Percentiles rank a stretch among this genome's conserved stretches.
Conservation (phyloP, 2,113 vertebrate genomes). For the Sminthopsis crassicaudata region DNA sequence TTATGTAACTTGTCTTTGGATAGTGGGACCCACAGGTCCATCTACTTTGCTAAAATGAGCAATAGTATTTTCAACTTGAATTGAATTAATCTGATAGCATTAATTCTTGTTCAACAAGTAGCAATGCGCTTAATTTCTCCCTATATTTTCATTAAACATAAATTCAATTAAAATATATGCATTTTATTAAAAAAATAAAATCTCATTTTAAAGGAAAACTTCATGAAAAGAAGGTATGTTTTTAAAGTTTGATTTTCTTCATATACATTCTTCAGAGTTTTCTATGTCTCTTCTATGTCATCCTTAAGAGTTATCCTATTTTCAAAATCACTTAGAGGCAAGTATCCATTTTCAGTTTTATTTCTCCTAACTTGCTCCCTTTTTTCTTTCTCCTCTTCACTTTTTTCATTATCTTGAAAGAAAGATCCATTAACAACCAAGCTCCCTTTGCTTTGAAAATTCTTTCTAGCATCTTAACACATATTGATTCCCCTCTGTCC, state of each 20-base stretch:
- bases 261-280: background rate
- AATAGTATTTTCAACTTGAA: background rate
- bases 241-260: conserved; percentile 18
- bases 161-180: background rate
- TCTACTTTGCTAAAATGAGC: background rate
- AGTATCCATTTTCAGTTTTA: background rate
- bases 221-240: background rate
- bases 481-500: background rate
- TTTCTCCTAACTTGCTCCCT: background rate
- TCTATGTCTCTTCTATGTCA: background rate
- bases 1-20: background rate
- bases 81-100: background rate
- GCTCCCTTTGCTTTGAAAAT: conserved; percentile 3
- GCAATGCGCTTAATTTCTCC: background rate
- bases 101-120: background rate
- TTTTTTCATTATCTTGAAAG: conserved; percentile 1
- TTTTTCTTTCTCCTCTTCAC: conserved; percentile 14
- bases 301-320: background rate
- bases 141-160: conserved; percentile 21
- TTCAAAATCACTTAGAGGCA: conserved; percentile 24
- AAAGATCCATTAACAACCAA: background rate
- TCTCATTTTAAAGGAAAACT: conserved; percentile 29
- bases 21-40: background rate
- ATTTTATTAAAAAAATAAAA: conserved; percentile 32
- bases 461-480: background rate